These are phyloP conservation scores for Eudemis profundana DNA, from an alignment of 2,888 invertebrate genomes.

Conservation along the genomic window DNA sequence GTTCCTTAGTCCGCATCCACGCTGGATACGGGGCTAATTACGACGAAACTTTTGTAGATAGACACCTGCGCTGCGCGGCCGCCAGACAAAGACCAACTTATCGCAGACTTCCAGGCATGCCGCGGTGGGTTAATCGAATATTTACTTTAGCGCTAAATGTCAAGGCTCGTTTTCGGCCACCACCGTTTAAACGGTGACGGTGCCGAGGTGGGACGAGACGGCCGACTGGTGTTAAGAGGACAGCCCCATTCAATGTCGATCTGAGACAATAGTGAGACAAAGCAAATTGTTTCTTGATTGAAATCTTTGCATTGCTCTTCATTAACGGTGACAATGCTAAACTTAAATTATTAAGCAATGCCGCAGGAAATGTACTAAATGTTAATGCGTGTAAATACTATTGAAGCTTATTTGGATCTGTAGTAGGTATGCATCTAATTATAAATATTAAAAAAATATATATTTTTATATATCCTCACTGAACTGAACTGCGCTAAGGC, in stretches of 20 bases:
- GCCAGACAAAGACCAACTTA: conserved; percentile 83
- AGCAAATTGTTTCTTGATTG: conserved; percentile 62
- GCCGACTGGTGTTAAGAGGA: conserved; percentile 67
- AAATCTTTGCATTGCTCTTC: conserved; percentile 57
- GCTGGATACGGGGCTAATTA: conserved; percentile 83
- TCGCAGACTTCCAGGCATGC: conserved; percentile 77
- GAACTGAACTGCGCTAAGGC: too few relatives aligned
- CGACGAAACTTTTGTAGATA: conserved; percentile 82
- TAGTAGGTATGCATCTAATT: too few relatives aligned
- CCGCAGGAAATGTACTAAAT: neutral
- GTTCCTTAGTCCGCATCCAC: conserved; percentile 79
- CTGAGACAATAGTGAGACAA: conserved; percentile 63
- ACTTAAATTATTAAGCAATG: conserved; percentile 46
- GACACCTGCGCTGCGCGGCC: conserved; percentile 82
- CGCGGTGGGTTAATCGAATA: conserved; percentile 58
- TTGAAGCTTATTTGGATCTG: too few relatives aligned
- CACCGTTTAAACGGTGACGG: conserved; percentile 50
- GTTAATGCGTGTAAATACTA: too few relatives aligned
- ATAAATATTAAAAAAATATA: too few relatives aligned
- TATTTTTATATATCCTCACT: too few relatives aligned
- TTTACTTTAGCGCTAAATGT: conserved; percentile 58
- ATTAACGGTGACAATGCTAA: conserved; percentile 57
- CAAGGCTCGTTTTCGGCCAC: conserved; percentile 60
- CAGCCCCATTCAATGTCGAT: conserved; percentile 72
- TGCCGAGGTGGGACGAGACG: too few relatives aligned